Base-by-base conservation (phyloP, 2,888 invertebrate genomes). In the Bellardia bayeri region DNA sequence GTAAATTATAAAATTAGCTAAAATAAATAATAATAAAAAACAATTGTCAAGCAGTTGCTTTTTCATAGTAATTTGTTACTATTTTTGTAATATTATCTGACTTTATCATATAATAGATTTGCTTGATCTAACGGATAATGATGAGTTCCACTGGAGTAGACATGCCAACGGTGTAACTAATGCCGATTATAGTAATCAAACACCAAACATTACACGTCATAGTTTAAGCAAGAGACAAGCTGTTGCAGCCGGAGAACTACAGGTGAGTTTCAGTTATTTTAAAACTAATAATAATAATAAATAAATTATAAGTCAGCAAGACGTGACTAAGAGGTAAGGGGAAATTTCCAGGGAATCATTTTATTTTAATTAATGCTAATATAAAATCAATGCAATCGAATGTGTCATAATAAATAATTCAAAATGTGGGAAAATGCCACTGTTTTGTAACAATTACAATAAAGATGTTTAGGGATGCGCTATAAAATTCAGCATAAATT, bases 61-160 rank as follows among this genome's bases (percentile, higher is more conserved):
- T 37, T 37, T 37, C 6, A 37, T 6, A 37, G 37, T 37, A 4
- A 37, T 33, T 13, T 58, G 13, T 16, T 23, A 42, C 14, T 64
- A 51, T 42, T 42, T 66, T 81, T 40, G 45, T 82, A 51, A 49
- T 3, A n/a, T 40, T 33, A n/a, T 63, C 49, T 33, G 2, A 49
- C 5, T 33, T 9, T 40, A 54, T 49, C 40, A 8, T 16, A 37
- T 16, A 40, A 23, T 51, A 93, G 92, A 93, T 90, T 89, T 93
- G 72, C 90, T 92, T 7, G 91, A 92, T 11, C 82, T 91, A 42
- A 84, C 87, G 69, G 92, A 92, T 87, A 93, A 91, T 68, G 90
- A 91, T 79, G 91, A 91, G 66, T 91, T 91, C 87, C 86, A 90
- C 30, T 91, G 92, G 92, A 90, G 91, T n/a, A 89, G 88, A 9